Evolutionary conservation across 2,113 vertebrate species (phyloP).

Genomic region (Canis aureus): DNA sequence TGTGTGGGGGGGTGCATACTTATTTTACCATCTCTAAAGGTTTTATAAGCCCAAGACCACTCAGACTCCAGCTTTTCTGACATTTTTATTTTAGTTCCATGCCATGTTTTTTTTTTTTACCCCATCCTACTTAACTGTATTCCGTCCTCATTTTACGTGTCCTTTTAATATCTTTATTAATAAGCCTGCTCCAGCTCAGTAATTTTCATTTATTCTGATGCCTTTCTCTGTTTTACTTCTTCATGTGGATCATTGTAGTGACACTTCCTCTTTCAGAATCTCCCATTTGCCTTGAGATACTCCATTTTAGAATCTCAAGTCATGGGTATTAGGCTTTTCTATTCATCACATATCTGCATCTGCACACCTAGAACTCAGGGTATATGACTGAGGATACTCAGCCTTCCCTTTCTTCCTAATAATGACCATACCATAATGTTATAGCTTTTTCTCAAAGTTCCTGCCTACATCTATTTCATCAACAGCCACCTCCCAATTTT

Average conservation of each 20-base stretch:
- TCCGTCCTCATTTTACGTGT: neutral
- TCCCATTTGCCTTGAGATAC: neutral
- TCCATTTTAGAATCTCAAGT: neutral
- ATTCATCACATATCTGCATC: neutral
- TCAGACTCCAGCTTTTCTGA: neutral
- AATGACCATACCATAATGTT: neutral
- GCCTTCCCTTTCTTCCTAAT: neutral
- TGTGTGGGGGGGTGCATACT: rapidly evolving
- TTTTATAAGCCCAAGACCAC: neutral
- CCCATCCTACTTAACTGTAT: neutral
- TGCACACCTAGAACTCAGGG: neutral
- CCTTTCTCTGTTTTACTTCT: neutral
- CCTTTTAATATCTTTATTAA: neutral
- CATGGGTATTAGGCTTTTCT: neutral
- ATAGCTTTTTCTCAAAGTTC: neutral
- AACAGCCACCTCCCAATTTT: neutral
- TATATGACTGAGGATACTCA: neutral
- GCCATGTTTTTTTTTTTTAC: neutral
- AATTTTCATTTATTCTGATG: constrained; percentile 49
- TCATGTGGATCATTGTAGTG: neutral
- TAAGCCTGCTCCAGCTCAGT: neutral
- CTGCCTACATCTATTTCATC: neutral
- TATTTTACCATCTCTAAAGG: neutral
- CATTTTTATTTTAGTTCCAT: neutral
- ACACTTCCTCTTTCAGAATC: neutral